A percentile compares a stretch with the other conserved stretches of the same genome.
Evolutionary conservation across 2,888 invertebrate species (phyloP).

Genomic region (Sicus ferrugineus): DNA sequence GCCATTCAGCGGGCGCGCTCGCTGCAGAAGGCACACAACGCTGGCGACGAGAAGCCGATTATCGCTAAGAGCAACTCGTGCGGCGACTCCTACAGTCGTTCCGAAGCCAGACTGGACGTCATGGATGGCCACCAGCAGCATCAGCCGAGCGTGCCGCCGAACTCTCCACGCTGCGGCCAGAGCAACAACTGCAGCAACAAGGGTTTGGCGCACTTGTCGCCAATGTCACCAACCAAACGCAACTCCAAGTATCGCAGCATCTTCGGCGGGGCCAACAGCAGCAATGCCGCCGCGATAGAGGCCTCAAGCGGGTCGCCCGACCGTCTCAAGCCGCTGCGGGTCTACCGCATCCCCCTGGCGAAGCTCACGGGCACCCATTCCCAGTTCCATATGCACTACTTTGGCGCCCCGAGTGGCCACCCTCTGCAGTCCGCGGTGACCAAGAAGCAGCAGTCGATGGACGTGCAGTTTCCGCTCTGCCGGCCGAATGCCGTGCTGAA

Average conservation of each 20-base stretch:
- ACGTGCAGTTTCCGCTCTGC: conserved; percentile 39
- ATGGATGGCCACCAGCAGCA: conserved; percentile 41
- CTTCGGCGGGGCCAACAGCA: conserved; percentile 42
- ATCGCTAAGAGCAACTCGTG: conserved; percentile 58
- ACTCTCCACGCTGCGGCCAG: conserved; percentile 47
- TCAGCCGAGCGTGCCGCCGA: conserved; percentile 49
- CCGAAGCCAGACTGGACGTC: conserved; percentile 46
- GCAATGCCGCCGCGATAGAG: conserved; percentile 34
- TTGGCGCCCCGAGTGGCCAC: conserved; percentile 40
- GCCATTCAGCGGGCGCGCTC: conserved; percentile 55
- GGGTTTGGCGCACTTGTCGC: conserved; percentile 39
- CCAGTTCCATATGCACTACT: conserved; percentile 55
- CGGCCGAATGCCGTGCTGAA: conserved; percentile 35
- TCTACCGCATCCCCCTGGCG: conserved; percentile 56
- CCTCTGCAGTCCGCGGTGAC: conserved; percentile 25
- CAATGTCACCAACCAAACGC: conserved; percentile 53
- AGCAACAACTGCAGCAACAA: conserved; percentile 33
- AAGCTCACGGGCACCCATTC: conserved; percentile 56
- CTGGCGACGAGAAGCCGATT: conserved; percentile 49
- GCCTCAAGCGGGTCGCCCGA: conserved; percentile 48
- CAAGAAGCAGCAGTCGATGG: conserved; percentile 44
- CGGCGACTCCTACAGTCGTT: conserved; percentile 49
- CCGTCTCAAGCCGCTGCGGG: conserved; percentile 53
- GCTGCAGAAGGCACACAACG: conserved; percentile 51
- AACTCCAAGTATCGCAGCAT: conserved; percentile 50